Evolutionary conservation across 2,797 vertebrate species (phyloP), one percentile per base, ranked within the genome.

Genomic region (Podarcis lilfordi): DNA sequence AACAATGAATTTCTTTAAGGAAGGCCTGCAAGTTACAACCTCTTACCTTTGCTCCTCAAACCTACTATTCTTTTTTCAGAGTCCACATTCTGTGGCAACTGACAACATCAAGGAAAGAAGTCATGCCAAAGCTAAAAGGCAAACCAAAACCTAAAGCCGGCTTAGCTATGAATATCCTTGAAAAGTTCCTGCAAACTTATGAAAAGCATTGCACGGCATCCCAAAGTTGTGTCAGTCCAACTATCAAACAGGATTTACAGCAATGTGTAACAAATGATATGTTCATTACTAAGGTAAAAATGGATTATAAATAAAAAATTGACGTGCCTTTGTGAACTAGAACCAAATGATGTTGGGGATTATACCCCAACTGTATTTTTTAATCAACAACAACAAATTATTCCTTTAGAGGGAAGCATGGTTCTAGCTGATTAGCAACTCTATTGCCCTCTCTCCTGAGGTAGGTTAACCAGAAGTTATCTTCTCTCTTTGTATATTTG

Each of bases 101-200:
- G 40, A 90, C 86, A 89, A 89, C 37, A 37, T 84, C 64, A 7
- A 85, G 40, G 64, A 61, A 25, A 11, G 23, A 50, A 88, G 76
- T 72, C 72, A 66, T 96, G 93, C 83, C 84, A 78, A 93, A 87
- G 50, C 93, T 93, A 82, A 90, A 93, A 84, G 32, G 55, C 27
- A 91, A 94, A 84, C 5, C 13, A 9, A 92, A 86, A 88, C 8
- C 27, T 55, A 71, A 93, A 89, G 50, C 27, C 32, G 19, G 50
- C 9, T 81, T 90, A 80, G 82, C 92, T 2, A 6, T 43, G 35
- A 76, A 45, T 0, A 0, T 91, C 88, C 89, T 97, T 35, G 94
- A 93, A 82, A 96, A 86, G 84, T 95, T 95, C 0, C 8, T 96
- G 89, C 94, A 91, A 90, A 95, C 93, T 0, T 96, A 84, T 25